phyloP scores from a whole-genome alignment of 2,113 vertebrate species.

The Chamaetylas fuelleborni region DNA sequence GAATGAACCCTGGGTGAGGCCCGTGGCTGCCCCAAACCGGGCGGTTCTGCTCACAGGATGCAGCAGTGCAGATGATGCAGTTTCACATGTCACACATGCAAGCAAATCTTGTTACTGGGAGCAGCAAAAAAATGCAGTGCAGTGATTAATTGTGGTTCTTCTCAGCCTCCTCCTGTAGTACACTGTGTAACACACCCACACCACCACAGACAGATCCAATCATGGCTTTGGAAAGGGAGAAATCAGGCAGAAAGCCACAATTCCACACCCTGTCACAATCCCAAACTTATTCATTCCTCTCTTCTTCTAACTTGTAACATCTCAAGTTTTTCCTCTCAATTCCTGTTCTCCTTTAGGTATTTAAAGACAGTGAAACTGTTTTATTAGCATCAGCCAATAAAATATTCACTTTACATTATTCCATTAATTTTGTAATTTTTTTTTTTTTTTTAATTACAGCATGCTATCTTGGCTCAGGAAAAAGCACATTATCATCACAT shows the following conservation, averaged over 20 bases:
- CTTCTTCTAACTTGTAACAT: background rate
- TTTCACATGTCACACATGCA: background rate
- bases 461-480: background rate
- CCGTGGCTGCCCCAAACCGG: rapidly evolving
- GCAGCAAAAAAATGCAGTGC: background rate
- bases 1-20: background rate
- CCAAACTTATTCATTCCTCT: background rate
- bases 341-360: background rate
- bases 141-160: background rate
- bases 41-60: background rate
- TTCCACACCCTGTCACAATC: background rate
- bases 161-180: background rate
- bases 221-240: background rate
- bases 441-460: background rate
- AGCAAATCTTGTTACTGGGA: background rate
- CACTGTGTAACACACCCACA: background rate
- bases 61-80: background rate
- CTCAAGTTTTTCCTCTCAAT: background rate
- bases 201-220: background rate
- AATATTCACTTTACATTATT: background rate
- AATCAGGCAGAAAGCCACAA: background rate
- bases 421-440: background rate
- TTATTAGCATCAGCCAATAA: background rate
- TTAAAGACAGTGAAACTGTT: background rate
- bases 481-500: background rate